A percentile compares a stretch with the other conserved stretches of the same genome.
Conservation (phyloP, 1,140 invertebrate species). For the Bicyclus anynana region DNA sequence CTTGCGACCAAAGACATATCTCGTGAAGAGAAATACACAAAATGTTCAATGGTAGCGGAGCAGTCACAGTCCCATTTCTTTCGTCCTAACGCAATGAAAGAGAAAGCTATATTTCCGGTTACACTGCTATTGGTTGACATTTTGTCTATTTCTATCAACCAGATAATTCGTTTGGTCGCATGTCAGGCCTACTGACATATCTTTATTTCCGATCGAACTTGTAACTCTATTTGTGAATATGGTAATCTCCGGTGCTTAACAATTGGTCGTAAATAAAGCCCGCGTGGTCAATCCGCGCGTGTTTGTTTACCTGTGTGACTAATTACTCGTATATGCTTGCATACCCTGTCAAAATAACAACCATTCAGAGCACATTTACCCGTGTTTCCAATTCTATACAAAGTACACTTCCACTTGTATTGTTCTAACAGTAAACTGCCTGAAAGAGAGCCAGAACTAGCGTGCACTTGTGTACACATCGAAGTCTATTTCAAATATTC, state of each 20-base stretch:
- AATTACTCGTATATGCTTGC: not conserved
- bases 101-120: too few relatives aligned
- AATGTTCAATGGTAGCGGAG: too few relatives aligned
- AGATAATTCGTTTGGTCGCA: too few relatives aligned
- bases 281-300: not conserved
- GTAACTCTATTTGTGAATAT: not conserved
- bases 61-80: too few relatives aligned
- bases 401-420: not conserved
- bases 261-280: not conserved
- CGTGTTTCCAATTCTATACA: not conserved
- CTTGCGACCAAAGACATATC: too few relatives aligned
- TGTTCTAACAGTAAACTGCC: not conserved
- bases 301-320: not conserved
- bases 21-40: too few relatives aligned
- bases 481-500: too few relatives aligned
- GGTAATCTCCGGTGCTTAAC: not conserved
- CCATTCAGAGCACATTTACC: not conserved
- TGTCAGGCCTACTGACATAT: too few relatives aligned
- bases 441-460: not conserved
- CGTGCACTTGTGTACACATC: not conserved
- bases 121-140: too few relatives aligned
- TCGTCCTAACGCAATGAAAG: too few relatives aligned
- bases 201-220: not conserved
- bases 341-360: not conserved
- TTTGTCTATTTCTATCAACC: too few relatives aligned